Evolutionary conservation across 2,888 invertebrate genomes (phyloP).

Genomic region (Chromoteleia sp.): DNA sequence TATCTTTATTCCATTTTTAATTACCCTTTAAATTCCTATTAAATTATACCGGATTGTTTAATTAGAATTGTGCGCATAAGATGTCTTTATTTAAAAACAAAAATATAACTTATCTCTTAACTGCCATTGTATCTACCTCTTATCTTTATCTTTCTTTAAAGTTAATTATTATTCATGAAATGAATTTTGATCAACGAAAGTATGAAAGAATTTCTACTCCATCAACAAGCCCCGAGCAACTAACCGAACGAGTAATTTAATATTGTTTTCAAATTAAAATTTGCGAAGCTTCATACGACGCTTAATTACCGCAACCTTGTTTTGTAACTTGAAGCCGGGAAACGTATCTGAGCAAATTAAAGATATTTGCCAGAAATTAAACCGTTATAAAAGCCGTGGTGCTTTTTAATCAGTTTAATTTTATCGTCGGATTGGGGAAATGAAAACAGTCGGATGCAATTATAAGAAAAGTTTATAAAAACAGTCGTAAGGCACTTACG

Average conservation of each 20-base stretch:
- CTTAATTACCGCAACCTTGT: slow-evolving; percentile 3
- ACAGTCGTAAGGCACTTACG: slow-evolving; percentile 62
- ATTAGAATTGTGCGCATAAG: too few relatives aligned
- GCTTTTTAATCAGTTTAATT: slow-evolving; percentile 21
- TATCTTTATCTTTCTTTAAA: too few relatives aligned
- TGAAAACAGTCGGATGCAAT: not conserved
- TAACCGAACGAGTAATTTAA: slow-evolving; percentile 5
- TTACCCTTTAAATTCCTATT: too few relatives aligned
- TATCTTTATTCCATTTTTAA: too few relatives aligned
- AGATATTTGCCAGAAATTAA: not conserved
- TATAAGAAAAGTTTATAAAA: slow-evolving; percentile 62
- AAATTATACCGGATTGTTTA: too few relatives aligned
- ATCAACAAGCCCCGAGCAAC: too few relatives aligned
- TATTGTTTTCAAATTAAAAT: slow-evolving; percentile 12
- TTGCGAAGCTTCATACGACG: not conserved
- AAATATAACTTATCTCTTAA: too few relatives aligned
- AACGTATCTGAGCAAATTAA: not conserved
- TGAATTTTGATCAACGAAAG: too few relatives aligned
- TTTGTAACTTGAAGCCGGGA: not conserved
- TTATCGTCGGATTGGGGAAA: slow-evolving; percentile 6
- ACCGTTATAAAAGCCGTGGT: too few relatives aligned
- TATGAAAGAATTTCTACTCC: not conserved
- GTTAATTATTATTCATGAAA: too few relatives aligned
- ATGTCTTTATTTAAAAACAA: too few relatives aligned
- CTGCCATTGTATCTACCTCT: too few relatives aligned